Evolutionary conservation across 2,113 vertebrate species (phyloP).

Genomic region (Rhabdomys dilectus): DNA sequence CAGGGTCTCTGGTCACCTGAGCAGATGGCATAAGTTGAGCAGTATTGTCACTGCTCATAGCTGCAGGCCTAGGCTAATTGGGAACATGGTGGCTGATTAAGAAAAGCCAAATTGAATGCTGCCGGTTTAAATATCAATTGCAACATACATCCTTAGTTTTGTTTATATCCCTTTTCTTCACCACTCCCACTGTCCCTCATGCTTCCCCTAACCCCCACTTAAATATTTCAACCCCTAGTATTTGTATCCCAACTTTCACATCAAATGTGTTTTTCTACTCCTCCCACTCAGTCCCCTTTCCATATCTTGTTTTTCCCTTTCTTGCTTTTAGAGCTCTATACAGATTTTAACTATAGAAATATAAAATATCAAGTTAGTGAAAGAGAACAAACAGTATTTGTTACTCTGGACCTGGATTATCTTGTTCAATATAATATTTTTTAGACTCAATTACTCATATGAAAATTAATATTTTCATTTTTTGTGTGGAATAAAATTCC

Average conservation of each 20-base stretch:
- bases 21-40: too few species aligned
- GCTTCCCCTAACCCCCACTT: neutral
- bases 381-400: neutral
- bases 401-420: neutral
- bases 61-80: too few species aligned
- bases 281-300: neutral
- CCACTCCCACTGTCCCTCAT: neutral
- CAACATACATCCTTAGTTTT: neutral
- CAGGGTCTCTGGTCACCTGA: too few species aligned
- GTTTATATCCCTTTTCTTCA: too few species aligned
- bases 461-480: neutral
- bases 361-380: neutral
- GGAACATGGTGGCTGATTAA: too few species aligned
- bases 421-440: neutral
- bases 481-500: neutral
- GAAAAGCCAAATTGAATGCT: too few species aligned
- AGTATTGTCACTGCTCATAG: too few species aligned
- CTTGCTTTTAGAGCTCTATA: neutral
- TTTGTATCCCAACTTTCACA: neutral
- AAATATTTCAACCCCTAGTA: neutral
- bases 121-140: too few species aligned
- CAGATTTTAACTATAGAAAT: neutral
- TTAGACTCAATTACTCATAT: neutral
- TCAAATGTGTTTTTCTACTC: neutral
- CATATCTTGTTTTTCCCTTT: neutral